Conservation (phyloP, 2,888 invertebrate genomes). For the Acholoe squamosa region DNA sequence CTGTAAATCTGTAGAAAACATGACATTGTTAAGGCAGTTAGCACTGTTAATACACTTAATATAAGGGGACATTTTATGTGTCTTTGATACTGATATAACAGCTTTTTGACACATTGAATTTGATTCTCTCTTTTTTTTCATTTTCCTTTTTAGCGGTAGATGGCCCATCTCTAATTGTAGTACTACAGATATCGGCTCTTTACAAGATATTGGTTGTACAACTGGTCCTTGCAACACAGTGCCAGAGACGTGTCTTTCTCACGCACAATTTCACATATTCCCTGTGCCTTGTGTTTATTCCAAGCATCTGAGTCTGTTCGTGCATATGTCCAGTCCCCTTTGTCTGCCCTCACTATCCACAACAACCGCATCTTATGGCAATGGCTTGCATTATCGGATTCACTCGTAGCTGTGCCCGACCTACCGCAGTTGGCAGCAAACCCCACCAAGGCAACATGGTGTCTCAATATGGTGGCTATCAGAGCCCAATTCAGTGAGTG, state of each 20-base stretch:
- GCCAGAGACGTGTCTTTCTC: slow-evolving; percentile 9
- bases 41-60: too few relatives aligned
- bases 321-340: neutral
- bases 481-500: neutral
- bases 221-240: neutral
- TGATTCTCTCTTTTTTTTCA: too few relatives aligned
- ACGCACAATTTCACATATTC: slow-evolving; percentile 22
- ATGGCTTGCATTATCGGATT: neutral
- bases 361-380: neutral
- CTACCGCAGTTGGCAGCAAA: slow-evolving; percentile 10
- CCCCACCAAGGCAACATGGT: neutral
- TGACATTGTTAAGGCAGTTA: too few relatives aligned
- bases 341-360: neutral
- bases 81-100: too few relatives aligned
- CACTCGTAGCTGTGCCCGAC: neutral
- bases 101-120: too few relatives aligned
- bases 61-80: too few relatives aligned
- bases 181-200: too few relatives aligned
- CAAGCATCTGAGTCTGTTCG: neutral
- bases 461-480: slow-evolving; percentile 4
- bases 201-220: neutral
- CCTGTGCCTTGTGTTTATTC: slow-evolving; percentile 17
- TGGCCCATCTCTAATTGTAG: too few relatives aligned
- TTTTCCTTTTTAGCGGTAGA: too few relatives aligned
- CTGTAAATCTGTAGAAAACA: too few relatives aligned